These are phyloP conservation scores for Pollenia labialis DNA, from an alignment of 2,888 invertebrate species.

Conservation along the genomic window DNA sequence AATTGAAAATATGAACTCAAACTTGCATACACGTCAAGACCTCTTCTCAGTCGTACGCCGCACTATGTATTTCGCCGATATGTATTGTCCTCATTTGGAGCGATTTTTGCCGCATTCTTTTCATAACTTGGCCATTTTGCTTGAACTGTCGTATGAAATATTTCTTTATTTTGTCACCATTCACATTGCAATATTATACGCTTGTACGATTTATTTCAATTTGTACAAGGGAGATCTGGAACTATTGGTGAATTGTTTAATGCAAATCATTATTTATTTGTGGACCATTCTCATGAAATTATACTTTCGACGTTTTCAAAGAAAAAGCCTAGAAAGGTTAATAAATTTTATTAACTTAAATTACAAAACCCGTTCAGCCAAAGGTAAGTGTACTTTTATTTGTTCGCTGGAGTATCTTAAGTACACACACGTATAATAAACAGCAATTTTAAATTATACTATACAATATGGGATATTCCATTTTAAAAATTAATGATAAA, in stretches of 20 bases:
- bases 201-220: conserved; percentile 77
- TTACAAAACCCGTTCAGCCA: conserved; percentile 75
- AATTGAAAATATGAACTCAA: neutral
- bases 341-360: conserved; percentile 76
- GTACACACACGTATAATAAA: too few species aligned
- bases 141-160: conserved; percentile 73
- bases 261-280: conserved; percentile 78
- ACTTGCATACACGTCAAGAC: conserved; percentile 74
- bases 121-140: neutral
- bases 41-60: conserved; percentile 75
- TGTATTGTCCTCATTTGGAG: conserved; percentile 75
- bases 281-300: conserved; percentile 78
- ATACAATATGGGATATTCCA: too few species aligned
- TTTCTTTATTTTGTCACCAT: conserved; percentile 76
- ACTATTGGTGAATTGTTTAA: conserved; percentile 76
- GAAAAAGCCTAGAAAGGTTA: conserved; percentile 69
- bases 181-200: conserved; percentile 76
- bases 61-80: conserved; percentile 76
- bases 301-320: conserved; percentile 76
- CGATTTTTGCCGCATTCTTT: conserved; percentile 13
- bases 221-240: conserved; percentile 77
- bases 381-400: conserved; percentile 54
- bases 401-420: too few species aligned
- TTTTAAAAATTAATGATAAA: too few species aligned
- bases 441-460: too few species aligned